Base-by-base conservation (phyloP, 2,797 vertebrate genomes). In the Mormyrops attenuatus region DNA sequence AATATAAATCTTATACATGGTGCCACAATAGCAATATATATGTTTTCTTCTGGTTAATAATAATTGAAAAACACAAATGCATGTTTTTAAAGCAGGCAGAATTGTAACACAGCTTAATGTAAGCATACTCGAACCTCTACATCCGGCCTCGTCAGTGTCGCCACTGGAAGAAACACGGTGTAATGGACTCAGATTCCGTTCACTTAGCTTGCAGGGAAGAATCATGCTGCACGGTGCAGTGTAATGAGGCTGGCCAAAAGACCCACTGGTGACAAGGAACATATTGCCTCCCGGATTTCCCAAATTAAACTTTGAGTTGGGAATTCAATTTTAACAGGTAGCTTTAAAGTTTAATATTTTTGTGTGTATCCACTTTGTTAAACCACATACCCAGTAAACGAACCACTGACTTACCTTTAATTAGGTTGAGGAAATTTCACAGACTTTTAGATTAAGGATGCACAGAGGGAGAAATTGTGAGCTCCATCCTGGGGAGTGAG, bases 251-350 rank as follows among this genome's bases (percentile, higher is more conserved):
- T 92, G 94, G 94, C 95, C 94, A 95, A 95, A 88, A 89, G 52
- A 93, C 94, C 95, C 91, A 8, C 88, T 93, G 93, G 91, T 90
- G 92, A 93, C 92, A 93, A 92, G 93, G 92, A 95, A 95, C 95
- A 96, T 95, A 95, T 95, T 96, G 95, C 94, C 93, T 90, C 69
- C 52, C 90, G 92, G 90, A 92, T 91, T 94, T 93, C 92, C 91
- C 95, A 93, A 93, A 95, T 96, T 94, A 96, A 96, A 95, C 93
- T 95, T 96, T 95, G 93, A 96, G 94, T 93, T 8, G 77, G 86
- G 63, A 87, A 80, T 49, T 53, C 66, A 60, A 13, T 85, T 88
- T 91, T 89, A 90, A 89, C 91, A 91, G 88, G 88, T 47, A 60
- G 89, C 90, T 93, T 90, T 96, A 95, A 96, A 95, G 91, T 95